A percentile compares a stretch with the other conserved stretches of the same genome.
Evolutionary conservation across 37 sponge, comb jelly and placozoan species (phyloP).

Genomic region (Chondrilla cf. caribensis): DNA sequence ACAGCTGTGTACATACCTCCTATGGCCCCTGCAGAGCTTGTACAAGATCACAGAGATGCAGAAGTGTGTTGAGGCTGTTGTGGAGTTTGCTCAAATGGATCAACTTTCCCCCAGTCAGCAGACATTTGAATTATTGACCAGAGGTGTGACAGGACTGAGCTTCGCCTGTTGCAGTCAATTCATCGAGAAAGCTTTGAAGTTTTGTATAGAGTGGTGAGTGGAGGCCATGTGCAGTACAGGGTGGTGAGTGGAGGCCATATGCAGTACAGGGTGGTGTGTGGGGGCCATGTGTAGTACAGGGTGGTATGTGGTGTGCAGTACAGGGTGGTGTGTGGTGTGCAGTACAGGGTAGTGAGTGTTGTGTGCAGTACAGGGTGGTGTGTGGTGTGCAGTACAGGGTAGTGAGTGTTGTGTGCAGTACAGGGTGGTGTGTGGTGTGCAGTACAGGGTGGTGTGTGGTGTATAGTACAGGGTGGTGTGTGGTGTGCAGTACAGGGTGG

Average conservation of each 20-base stretch:
- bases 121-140: conserved; percentile 1
- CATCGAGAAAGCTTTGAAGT: conserved; percentile 16
- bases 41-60: not conserved
- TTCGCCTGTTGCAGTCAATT: conserved; percentile 32
- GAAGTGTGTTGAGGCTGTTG: conserved; percentile 18
- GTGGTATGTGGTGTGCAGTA: not conserved
- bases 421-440: no score
- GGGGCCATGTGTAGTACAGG: not conserved
- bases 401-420: no score
- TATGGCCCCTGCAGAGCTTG: no score
- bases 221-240: conserved; percentile 1
- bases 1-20: no score
- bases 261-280: not conserved
- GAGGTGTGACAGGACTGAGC: conserved; percentile 28
- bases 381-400: no score
- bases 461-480: no score
- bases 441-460: no score
- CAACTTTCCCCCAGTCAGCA: not conserved
- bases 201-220: not conserved
- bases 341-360: no score
- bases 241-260: not conserved
- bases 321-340: no score
- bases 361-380: no score
- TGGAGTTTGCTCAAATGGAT: not conserved
- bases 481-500: no score